phyloP scores from a whole-genome alignment of 2,888 invertebrate genomes.

The Cetonia aurata region DNA sequence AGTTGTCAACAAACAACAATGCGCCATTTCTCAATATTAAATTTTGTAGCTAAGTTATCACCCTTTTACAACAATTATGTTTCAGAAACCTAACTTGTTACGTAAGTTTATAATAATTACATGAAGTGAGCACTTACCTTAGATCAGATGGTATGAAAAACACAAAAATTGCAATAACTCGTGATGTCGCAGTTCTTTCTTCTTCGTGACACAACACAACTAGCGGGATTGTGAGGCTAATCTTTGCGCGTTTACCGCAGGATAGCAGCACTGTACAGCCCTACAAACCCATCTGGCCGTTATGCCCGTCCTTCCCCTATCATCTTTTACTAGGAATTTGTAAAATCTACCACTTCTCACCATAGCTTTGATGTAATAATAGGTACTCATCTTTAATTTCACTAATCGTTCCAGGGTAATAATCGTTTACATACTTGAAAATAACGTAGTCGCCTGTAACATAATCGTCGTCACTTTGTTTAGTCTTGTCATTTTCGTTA shows the following conservation, averaged over 20 bases:
- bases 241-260: neutral
- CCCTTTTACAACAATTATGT: slow-evolving; percentile 2
- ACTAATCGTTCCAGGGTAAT: too few relatives aligned
- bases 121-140: slow-evolving; percentile 6
- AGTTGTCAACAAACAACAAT: neutral
- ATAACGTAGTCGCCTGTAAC: too few relatives aligned
- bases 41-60: slow-evolving; percentile 4
- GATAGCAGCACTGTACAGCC: slow-evolving; percentile 5
- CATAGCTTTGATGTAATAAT: too few relatives aligned
- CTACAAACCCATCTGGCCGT: neutral
- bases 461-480: too few relatives aligned
- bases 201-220: neutral
- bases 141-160: slow-evolving; percentile 3
- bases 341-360: too few relatives aligned
- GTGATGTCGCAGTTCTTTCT: slow-evolving; percentile 3
- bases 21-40: neutral
- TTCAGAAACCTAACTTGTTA: neutral
- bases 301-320: slow-evolving; percentile 6
- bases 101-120: slow-evolving; percentile 5
- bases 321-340: too few relatives aligned
- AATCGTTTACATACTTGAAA: too few relatives aligned
- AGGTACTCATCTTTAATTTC: too few relatives aligned
- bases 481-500: too few relatives aligned
- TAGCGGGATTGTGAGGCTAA: neutral
- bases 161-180: neutral